phyloP scores from a whole-genome alignment of 1,140 invertebrate species.

The Zelostemma sp. region DNA sequence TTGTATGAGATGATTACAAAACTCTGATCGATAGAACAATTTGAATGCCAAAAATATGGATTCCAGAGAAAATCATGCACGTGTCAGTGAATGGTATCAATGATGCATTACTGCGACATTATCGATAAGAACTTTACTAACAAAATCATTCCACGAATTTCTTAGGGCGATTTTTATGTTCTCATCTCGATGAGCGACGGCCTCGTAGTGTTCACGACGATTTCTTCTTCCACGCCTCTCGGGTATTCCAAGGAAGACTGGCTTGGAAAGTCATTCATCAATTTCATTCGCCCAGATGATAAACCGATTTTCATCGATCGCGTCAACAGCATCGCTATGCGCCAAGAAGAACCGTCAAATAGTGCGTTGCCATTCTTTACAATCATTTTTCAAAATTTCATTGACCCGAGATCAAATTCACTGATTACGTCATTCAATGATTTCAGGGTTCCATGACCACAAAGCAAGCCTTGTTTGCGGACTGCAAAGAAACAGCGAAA shows the following conservation, averaged over 20 bases:
- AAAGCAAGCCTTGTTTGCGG: constrained; percentile 58
- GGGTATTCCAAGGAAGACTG: constrained; percentile 88
- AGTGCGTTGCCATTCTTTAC: no score
- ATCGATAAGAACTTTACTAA: constrained; percentile 14
- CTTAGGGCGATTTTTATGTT: constrained; percentile 80
- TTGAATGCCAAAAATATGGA: neutral
- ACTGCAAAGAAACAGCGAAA: constrained; percentile 71
- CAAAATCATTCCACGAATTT: constrained; percentile 18
- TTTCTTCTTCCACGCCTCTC: constrained; percentile 77
- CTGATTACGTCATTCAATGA: no score
- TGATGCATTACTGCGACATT: constrained; percentile 1
- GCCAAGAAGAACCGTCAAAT: constrained; percentile 14
- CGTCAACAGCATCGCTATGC: constrained; percentile 63
- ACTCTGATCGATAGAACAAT: neutral
- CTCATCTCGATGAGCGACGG: constrained; percentile 87
- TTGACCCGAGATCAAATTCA: no score
- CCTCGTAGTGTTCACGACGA: constrained; percentile 81
- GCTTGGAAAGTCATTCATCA: constrained; percentile 87
- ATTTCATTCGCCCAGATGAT: constrained; percentile 87
- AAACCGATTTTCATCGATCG: constrained; percentile 74
- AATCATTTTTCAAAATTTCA: no score
- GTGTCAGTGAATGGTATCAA: neutral
- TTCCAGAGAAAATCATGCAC: neutral
- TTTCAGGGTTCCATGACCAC: constrained; percentile 52
- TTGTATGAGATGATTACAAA: neutral